A percentile compares a stretch with the other conserved stretches of the same genome.
Conservation (phyloP, 2,888 invertebrate genomes). For the Synergus umbraculus region DNA sequence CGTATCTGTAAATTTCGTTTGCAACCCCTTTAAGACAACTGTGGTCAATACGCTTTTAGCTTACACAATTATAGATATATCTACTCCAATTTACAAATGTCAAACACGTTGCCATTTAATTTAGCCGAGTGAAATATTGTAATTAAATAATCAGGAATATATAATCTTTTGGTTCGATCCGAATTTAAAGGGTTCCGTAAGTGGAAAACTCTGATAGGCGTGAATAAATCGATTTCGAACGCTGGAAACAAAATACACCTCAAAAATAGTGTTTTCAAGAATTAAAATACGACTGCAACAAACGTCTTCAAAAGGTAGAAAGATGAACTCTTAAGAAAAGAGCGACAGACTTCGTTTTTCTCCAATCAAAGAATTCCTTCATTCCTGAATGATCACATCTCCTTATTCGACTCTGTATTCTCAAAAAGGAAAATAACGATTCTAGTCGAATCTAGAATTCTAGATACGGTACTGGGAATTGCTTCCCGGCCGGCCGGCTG, state of each 20-base stretch:
- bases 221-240: neutral
- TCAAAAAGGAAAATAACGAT: constrained; percentile 13
- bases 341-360: neutral
- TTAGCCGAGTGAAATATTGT: neutral
- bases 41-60: neutral
- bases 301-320: neutral
- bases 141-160: too few relatives aligned
- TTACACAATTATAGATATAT: neutral
- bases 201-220: too few relatives aligned
- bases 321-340: neutral
- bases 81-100: neutral
- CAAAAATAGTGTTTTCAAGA: too few relatives aligned
- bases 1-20: neutral
- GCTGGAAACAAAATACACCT: neutral
- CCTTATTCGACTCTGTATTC: neutral
- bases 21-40: neutral
- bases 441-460: neutral
- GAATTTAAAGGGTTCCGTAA: too few relatives aligned
- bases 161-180: too few relatives aligned
- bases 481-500: constrained; percentile 69
- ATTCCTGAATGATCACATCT: neutral
- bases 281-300: neutral
- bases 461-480: constrained; percentile 59
- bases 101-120: too few relatives aligned
- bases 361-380: neutral